Evolutionary conservation across 2,797 vertebrate genomes (phyloP), one percentile per base, ranked within the genome.

Genomic region (Vespertilio murinus): DNA sequence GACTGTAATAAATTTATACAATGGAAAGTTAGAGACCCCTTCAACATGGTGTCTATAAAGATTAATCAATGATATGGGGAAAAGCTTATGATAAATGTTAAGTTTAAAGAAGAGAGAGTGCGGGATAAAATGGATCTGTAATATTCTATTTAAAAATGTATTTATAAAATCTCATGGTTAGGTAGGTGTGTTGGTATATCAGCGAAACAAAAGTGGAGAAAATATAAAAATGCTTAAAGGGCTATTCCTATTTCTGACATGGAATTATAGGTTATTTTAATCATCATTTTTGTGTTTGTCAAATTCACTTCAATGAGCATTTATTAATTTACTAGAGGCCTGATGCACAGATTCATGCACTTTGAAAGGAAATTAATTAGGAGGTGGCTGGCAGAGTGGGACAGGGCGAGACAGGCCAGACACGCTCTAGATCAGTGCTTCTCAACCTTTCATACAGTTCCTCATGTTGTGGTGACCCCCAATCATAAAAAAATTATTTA

Each of bases 201-300:
- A 61, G 17, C 87, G 69, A 91, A 84, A 65, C 23, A 74, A 42
- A 38, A 65, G 1, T 56, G 12, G 73, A 52, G 74, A 84, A 45
- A 3, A 16, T 47, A 42, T 35, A 81, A 65, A 47, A 80, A 56
- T 42, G 42, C n/a, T 52, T 80, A 35, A 74, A 30, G 5, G 1
- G 9, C 87, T 77, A 78, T 88, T 91, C 75, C 70, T 81, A 61
- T 75, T 93, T 79, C 18, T 75, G 61, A 42, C 42, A 90, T n/a
- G n/a, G n/a, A 64, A 93, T 54, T 59, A 81, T 8, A 16, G 28
- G 81, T 82, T 14, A 35, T 85, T 89, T 89, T 81, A 86, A 74
- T 49, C 22, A 93, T 45, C 10, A 81, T 75, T 85, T 75, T 75
- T 45, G 5, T 75, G 42, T 40, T 85, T 86, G 83, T 75, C 70